These are phyloP conservation scores for Scotopteryx bipunctaria DNA, from an alignment of 2,888 invertebrate species.

Conservation along the genomic window DNA sequence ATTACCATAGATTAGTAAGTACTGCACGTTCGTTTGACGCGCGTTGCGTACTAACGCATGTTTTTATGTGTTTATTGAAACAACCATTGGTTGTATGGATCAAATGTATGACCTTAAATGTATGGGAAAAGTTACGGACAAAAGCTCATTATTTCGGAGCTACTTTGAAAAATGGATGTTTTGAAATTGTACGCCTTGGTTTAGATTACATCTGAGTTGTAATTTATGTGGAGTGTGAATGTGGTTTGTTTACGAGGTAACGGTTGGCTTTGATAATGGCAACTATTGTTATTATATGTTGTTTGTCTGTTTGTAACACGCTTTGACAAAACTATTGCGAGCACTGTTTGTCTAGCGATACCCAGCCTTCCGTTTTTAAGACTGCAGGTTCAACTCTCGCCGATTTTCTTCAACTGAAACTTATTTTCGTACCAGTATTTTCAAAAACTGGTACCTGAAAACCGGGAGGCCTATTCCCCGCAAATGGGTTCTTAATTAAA, in stretches of 20 bases:
- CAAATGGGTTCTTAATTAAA: no score
- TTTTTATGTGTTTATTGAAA: conserved; percentile 82
- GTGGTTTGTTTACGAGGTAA: conserved; percentile 22
- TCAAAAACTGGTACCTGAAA: no score
- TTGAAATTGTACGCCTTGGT: conserved; percentile 31
- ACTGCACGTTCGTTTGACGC: conserved; percentile 65
- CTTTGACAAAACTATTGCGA: no score
- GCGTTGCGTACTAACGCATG: conserved; percentile 64
- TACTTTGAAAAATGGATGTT: conserved; percentile 38
- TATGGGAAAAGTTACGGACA: conserved; percentile 39
- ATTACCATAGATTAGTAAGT: conserved; percentile 54
- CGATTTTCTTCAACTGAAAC: no score
- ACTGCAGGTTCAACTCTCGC: no score
- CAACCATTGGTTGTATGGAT: conserved; percentile 67
- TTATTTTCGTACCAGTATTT: no score
- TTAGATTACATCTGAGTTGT: conserved; percentile 26
- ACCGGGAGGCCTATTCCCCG: no score
- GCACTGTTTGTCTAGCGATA: no score
- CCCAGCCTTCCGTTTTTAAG: no score
- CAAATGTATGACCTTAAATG: conserved; percentile 52
- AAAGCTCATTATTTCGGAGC: conserved; percentile 39
- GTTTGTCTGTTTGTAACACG: no score
- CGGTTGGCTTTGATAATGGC: conserved; percentile 3
- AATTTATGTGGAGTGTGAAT: conserved; percentile 20
- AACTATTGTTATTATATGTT: no score